Evolutionary conservation across 2,113 vertebrate species (phyloP).

Genomic region (Otus sunia): DNA sequence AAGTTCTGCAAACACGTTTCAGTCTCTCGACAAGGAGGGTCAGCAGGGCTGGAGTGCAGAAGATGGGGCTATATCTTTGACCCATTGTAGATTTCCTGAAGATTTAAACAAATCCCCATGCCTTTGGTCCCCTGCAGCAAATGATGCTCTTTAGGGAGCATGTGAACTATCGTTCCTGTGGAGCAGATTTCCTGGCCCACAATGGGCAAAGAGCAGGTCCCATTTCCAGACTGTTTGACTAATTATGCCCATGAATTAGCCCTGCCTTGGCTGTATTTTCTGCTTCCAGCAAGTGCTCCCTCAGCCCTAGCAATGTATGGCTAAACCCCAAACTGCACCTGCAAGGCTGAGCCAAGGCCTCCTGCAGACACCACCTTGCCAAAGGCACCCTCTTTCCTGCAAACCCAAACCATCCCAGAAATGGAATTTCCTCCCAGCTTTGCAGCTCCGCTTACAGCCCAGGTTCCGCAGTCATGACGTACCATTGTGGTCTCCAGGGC

Average conservation of each 20-base stretch:
- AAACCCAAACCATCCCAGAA: not conserved
- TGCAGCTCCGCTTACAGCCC: not conserved
- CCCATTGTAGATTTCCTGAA: not conserved
- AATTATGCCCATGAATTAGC: too few species aligned
- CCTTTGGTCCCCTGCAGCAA: not conserved
- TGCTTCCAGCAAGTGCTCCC: not conserved
- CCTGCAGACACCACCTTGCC: not conserved
- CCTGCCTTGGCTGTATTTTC: not conserved
- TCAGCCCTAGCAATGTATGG: not conserved
- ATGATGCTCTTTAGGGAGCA: not conserved
- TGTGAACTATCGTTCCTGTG: accelerated
- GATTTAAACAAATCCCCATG: not conserved
- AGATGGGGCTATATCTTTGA: not conserved
- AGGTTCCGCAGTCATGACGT: accelerated
- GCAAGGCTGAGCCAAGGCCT: not conserved
- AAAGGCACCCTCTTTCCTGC: not conserved
- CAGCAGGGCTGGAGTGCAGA: not conserved
- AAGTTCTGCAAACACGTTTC: accelerated
- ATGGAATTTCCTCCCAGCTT: accelerated
- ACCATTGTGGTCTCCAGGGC: not conserved
- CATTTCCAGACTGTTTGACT: not conserved
- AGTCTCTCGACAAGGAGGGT: not conserved
- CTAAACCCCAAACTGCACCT: not conserved
- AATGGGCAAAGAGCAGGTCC: not conserved
- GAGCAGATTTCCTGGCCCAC: not conserved